Conservation (phyloP, 2,888 invertebrate species). For the Sycophila texana region DNA sequence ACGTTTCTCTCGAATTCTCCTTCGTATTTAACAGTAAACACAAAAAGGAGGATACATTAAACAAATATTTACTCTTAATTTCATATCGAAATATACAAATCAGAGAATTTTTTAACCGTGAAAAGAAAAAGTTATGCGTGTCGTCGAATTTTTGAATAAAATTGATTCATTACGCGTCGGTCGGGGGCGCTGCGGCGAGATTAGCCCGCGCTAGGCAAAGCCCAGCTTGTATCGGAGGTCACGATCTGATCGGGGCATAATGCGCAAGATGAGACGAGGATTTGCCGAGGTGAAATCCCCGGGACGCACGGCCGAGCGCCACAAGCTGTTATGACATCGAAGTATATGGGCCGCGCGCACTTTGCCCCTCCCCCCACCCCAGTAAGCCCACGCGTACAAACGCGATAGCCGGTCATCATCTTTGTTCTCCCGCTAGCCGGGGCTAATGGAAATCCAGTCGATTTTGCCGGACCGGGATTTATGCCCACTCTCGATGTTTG, state of each 20-base stretch:
- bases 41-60: too few relatives aligned
- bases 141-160: not conserved
- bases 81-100: not conserved
- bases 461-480: conserved; percentile 17
- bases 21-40: too few relatives aligned
- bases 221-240: not conserved
- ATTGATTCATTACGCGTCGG: too few relatives aligned
- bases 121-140: not conserved
- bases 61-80: too few relatives aligned
- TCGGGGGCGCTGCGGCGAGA: too few relatives aligned
- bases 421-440: not conserved
- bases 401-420: not conserved
- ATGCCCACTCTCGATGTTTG: not conserved
- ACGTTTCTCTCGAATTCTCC: too few relatives aligned
- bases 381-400: not conserved
- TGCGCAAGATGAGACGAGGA: conserved; percentile 23
- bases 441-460: conserved; percentile 13
- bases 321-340: conserved; percentile 29
- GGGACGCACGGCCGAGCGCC: not conserved
- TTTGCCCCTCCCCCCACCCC: not conserved
- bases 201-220: not conserved
- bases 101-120: not conserved
- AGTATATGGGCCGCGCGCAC: not conserved
- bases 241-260: conserved; percentile 1
- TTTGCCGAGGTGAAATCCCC: conserved; percentile 19